Conservation (phyloP, 2,888 invertebrate species). For the Thumatha senex region DNA sequence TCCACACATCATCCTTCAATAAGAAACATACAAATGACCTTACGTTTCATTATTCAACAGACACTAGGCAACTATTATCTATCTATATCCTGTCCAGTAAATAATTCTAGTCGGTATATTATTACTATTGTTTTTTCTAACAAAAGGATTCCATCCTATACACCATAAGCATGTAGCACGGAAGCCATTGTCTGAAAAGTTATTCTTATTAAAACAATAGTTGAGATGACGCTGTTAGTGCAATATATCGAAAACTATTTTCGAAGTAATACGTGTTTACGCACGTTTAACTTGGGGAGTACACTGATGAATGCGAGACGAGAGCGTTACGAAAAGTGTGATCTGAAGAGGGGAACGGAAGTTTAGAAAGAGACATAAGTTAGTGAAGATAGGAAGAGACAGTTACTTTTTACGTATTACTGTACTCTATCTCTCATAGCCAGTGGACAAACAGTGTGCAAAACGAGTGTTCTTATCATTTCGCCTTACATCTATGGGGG, state of each 20-base stretch:
- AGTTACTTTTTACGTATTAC: too few species aligned
- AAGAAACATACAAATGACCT: constrained; percentile 1
- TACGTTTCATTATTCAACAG: constrained; percentile 1
- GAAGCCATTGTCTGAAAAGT: constrained; percentile 35
- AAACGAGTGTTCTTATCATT: too few species aligned
- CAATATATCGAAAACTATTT: background rate
- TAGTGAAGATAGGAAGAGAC: too few species aligned
- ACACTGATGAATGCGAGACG: too few species aligned
- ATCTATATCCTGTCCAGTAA: constrained; percentile 10
- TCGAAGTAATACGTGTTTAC: too few species aligned
- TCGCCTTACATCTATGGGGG: too few species aligned
- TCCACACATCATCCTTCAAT: background rate
- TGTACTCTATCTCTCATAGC: too few species aligned
- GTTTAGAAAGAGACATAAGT: too few species aligned
- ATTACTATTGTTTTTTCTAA: constrained; percentile 32
- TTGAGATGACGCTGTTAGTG: constrained; percentile 19
- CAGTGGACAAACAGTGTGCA: too few species aligned
- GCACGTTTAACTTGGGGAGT: too few species aligned
- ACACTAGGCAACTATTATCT: constrained; percentile 7
- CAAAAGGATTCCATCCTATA: constrained; percentile 33
- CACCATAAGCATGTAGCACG: constrained; percentile 18
- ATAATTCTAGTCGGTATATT: constrained; percentile 12
- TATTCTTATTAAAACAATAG: constrained; percentile 34
- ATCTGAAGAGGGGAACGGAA: too few species aligned
- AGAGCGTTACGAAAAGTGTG: too few species aligned